A percentile compares a stretch with the other conserved stretches of the same genome.
phyloP scores from a whole-genome alignment of 2,888 invertebrate genomes.

The Rugalucina vietnamica region DNA sequence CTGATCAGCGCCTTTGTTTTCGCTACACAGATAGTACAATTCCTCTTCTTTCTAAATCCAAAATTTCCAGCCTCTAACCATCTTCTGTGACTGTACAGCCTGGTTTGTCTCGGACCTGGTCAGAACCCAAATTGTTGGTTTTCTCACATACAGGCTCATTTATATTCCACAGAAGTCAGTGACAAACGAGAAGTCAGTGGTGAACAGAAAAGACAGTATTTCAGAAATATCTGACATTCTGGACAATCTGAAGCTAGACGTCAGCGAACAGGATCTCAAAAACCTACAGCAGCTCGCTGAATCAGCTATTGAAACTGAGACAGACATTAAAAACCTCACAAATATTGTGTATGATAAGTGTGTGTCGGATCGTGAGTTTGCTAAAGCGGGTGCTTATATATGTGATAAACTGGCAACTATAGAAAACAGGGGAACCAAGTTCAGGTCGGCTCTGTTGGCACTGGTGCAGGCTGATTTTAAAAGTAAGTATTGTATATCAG shows the following conservation, averaged over 20 bases:
- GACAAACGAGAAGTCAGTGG: no score
- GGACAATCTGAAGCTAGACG: conserved; percentile 58
- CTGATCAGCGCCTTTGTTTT: no score
- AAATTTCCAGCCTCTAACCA: no score
- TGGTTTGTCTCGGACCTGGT: no score
- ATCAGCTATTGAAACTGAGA: conserved; percentile 40
- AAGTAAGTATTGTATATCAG: conserved; percentile 68
- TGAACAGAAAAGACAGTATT: conserved; percentile 33
- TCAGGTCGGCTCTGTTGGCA: conserved; percentile 71
- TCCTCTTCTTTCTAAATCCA: no score
- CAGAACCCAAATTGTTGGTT: no score
- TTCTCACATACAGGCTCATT: no score
- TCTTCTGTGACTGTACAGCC: no score
- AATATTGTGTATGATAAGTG: conserved; percentile 68
- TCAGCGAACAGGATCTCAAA: conserved; percentile 65
- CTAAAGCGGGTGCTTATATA: conserved; percentile 73
- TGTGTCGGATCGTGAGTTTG: conserved; percentile 69
- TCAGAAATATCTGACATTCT: conserved; percentile 58
- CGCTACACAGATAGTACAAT: no score
- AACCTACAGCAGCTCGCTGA: conserved; percentile 62
- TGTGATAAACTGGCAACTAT: conserved; percentile 72
- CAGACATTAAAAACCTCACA: conserved; percentile 60
- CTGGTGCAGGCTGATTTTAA: conserved; percentile 77
- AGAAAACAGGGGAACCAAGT: conserved; percentile 71
- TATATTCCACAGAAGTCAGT: no score